Percentiles rank a stretch among this genome's conserved stretches.
These are phyloP conservation scores for Pteronura brasiliensis DNA, from an alignment of 2,113 vertebrate genomes.

Conservation along the genomic window DNA sequence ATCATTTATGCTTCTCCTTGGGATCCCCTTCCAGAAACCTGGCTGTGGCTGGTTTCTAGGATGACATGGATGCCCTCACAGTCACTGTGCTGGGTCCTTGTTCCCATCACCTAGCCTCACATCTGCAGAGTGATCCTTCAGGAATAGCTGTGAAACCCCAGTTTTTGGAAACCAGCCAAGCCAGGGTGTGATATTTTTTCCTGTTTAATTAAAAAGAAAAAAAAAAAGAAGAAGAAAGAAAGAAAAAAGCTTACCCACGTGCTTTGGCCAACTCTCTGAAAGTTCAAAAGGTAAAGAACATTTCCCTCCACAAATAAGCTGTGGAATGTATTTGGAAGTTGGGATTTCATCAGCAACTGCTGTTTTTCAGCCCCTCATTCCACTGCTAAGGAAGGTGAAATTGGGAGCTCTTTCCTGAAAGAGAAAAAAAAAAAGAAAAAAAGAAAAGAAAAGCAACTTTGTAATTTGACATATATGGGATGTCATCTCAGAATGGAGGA, in stretches of 20 bases:
- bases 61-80: background rate
- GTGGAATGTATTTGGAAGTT: slow-evolving; percentile 15
- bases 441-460: background rate
- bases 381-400: slow-evolving; percentile 17
- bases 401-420: slow-evolving; percentile 40
- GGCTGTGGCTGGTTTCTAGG: background rate
- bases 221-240: background rate
- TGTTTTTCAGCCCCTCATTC: slow-evolving; percentile 16
- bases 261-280: slow-evolving; percentile 51
- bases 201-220: slow-evolving; percentile 62
- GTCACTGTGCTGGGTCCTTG: background rate
- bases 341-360: slow-evolving; percentile 12
- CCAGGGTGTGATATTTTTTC: slow-evolving; percentile 41
- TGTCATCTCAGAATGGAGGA: background rate
- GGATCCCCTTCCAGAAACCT: background rate
- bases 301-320: slow-evolving; percentile 60
- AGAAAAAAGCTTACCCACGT: background rate
- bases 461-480: background rate
- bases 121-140: background rate
- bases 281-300: slow-evolving; percentile 69
- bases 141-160: background rate
- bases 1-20: background rate
- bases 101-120: background rate
- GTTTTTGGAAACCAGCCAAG: slow-evolving; percentile 26
- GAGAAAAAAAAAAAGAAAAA: background rate